Percentiles rank a stretch among this genome's conserved stretches.
phyloP scores from a whole-genome alignment of 2,797 vertebrate species.

The Echeneis naucrates region DNA sequence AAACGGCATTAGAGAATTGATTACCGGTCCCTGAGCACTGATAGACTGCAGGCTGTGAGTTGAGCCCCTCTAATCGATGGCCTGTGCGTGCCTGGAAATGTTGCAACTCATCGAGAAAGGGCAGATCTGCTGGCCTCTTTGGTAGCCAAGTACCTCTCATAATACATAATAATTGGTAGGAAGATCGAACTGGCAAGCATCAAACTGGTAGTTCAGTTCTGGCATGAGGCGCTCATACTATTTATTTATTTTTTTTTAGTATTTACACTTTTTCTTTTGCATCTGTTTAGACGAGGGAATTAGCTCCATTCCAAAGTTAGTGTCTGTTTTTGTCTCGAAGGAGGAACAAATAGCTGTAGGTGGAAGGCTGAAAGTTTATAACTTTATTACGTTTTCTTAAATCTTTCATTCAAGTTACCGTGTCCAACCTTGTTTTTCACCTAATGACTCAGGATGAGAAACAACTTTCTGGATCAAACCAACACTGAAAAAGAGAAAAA shows the following conservation, averaged over 20 bases:
- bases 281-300: slow-evolving; percentile 21
- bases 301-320: slow-evolving; percentile 26
- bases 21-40: slow-evolving; percentile 84
- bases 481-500: background rate
- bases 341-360: slow-evolving; percentile 33
- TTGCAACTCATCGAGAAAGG: slow-evolving; percentile 63
- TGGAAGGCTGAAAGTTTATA: slow-evolving; percentile 4
- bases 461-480: background rate
- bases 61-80: slow-evolving; percentile 80
- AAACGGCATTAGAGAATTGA: slow-evolving; percentile 86
- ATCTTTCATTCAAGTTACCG: background rate
- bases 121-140: slow-evolving; percentile 62
- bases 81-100: slow-evolving; percentile 79
- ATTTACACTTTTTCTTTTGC: slow-evolving; percentile 10
- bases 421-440: background rate
- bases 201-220: slow-evolving; percentile 54
- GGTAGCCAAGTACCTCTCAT: slow-evolving; percentile 59
- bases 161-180: slow-evolving; percentile 65
- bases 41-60: slow-evolving; percentile 78
- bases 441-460: slow-evolving; percentile 4
- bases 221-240: slow-evolving; percentile 37
- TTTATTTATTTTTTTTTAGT: slow-evolving; percentile 20
- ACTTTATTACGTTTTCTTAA: background rate
- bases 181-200: slow-evolving; percentile 60
- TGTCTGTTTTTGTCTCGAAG: slow-evolving; percentile 28